phyloP scores from a whole-genome alignment of 1,140 invertebrate species.

The Drosophila santomea region DNA sequence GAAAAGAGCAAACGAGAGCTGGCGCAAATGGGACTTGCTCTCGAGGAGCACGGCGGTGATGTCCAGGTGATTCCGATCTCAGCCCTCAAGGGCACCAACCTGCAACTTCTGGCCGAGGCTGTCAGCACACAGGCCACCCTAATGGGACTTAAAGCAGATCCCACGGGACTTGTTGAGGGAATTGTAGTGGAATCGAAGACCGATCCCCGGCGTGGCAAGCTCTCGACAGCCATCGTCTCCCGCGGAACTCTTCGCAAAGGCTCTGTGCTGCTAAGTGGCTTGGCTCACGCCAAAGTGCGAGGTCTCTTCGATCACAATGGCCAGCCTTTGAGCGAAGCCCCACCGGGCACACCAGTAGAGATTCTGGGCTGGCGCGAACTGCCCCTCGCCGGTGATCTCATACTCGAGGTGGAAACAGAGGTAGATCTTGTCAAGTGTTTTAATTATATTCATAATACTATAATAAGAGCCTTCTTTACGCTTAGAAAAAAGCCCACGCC shows the following conservation, averaged over 20 bases:
- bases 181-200: slow-evolving; percentile 94
- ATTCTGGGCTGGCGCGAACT: slow-evolving; percentile 95
- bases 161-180: slow-evolving; percentile 94
- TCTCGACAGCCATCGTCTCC: slow-evolving; percentile 95
- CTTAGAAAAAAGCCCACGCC: slow-evolving; percentile 88
- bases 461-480: slow-evolving; percentile 7
- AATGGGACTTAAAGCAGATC: slow-evolving; percentile 93
- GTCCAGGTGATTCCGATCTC: slow-evolving; percentile 96
- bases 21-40: slow-evolving; percentile 90
- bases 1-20: slow-evolving; percentile 91
- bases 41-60: slow-evolving; percentile 96
- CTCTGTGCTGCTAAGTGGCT: slow-evolving; percentile 92
- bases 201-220: slow-evolving; percentile 90
- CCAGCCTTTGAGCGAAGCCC: slow-evolving; percentile 88
- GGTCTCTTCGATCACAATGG: slow-evolving; percentile 94
- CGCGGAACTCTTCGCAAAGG: slow-evolving; percentile 95
- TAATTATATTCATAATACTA: too few relatives aligned
- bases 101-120: slow-evolving; percentile 93
- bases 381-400: slow-evolving; percentile 93
- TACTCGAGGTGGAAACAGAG: slow-evolving; percentile 93
- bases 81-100: slow-evolving; percentile 93
- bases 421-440: slow-evolving; percentile 48
- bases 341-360: slow-evolving; percentile 92
- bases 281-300: slow-evolving; percentile 93
- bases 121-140: slow-evolving; percentile 95